Evolutionary conservation across 2,797 vertebrate genomes (phyloP), one percentile per base, ranked within the genome.

Genomic region (Spondyliosoma cantharus): DNA sequence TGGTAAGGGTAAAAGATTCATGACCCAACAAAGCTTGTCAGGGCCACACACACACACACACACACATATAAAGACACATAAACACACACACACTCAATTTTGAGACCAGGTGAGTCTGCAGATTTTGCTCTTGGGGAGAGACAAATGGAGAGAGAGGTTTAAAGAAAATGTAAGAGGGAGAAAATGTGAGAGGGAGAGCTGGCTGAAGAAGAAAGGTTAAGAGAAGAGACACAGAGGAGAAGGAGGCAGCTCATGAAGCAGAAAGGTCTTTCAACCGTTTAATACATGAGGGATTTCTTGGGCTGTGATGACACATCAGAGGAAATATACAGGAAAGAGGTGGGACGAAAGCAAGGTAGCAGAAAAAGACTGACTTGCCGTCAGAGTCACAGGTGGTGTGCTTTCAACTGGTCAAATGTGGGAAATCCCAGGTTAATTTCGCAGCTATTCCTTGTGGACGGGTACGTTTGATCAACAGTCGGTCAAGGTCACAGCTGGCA

Each of bases 1-100:
- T 90, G 67, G 80, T 86, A 65, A 86, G 85, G 83, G 82, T 93
- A 91, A 92, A 92, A 90, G 90, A 93, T 93, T 92, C 89, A 92
- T 93, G 91, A 91, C 87, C 84, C 81, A 89, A 91, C 89, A 92
- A 89, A 92, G 83, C 85, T 87, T 78, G 85, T 90, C 92, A 91
- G 89, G 91, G 86, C 84, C 86, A 80, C 84, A 76, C 86, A 76
- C 86, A 80, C 84, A 76, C 46, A 52, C 37, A 76, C 42, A 70
- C 67, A 64, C 56, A 77, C 49, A 67, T 42, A 81, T 53, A 53
- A 43, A 78, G 20, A 62, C 22, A 84, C 63, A 66, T 53, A 74
- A 56, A 76, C 43, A 83, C 37, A 69, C 71, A 77, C 64, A 82
- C 43, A 53, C 65, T 73, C 77, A 81, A 88, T 83, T 86, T 76